A percentile compares a stretch with the other conserved stretches of the same genome.
These are phyloP conservation scores for Rhynchophorus ferrugineus DNA, from an alignment of 1,140 invertebrate species.

Conservation along the genomic window DNA sequence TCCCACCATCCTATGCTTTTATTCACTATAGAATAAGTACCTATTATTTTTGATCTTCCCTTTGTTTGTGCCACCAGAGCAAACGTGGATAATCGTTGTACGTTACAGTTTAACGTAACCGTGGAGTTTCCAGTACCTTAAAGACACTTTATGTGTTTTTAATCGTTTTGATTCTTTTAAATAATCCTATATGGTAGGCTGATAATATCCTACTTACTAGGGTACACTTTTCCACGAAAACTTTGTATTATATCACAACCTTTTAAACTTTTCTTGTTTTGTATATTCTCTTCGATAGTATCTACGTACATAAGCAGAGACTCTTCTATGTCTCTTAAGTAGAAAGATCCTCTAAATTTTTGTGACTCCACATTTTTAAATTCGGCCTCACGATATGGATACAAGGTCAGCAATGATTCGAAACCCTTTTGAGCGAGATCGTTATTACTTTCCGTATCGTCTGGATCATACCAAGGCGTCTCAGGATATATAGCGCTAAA, in stretches of 20 bases:
- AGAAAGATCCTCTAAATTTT: slow-evolving; percentile 27
- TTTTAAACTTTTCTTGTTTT: slow-evolving; percentile 45
- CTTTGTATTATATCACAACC: slow-evolving; percentile 62
- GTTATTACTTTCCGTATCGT: slow-evolving; percentile 79
- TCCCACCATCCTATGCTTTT: slow-evolving; percentile 28
- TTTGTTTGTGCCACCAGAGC: slow-evolving; percentile 31
- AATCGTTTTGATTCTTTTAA: background rate
- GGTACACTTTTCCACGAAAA: slow-evolving; percentile 72
- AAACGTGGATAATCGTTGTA: slow-evolving; percentile 29
- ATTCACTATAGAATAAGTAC: slow-evolving; percentile 26
- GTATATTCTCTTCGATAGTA: slow-evolving; percentile 63
- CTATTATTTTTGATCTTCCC: slow-evolving; percentile 30
- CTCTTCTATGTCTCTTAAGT: slow-evolving; percentile 78
- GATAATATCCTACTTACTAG: slow-evolving; percentile 55
- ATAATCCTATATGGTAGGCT: too few relatives aligned
- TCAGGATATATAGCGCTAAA: slow-evolving; percentile 28
- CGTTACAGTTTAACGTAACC: slow-evolving; percentile 35
- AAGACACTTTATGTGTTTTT: background rate
- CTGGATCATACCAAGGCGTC: slow-evolving; percentile 66
- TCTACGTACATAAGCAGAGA: slow-evolving; percentile 86
- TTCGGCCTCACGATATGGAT: slow-evolving; percentile 47
- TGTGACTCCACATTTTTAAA: slow-evolving; percentile 24
- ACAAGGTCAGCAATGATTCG: slow-evolving; percentile 85
- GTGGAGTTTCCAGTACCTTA: slow-evolving; percentile 3
- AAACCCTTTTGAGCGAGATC: slow-evolving; percentile 80